Conservation (phyloP, 2,888 invertebrate genomes). For the Anthoptus insignis region DNA sequence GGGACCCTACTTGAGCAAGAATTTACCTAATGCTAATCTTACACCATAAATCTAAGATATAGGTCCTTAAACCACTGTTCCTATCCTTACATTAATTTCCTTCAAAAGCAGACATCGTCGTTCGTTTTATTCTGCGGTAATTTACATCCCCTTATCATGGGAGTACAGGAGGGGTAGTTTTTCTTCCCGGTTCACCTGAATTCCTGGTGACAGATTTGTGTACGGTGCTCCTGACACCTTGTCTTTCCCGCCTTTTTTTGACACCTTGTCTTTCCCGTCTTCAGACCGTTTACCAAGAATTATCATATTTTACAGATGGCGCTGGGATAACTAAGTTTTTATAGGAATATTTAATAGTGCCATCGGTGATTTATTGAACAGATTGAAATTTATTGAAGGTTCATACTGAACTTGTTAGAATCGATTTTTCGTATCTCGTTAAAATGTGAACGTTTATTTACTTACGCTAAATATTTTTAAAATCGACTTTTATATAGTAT, state of each 20-base stretch:
- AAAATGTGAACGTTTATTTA: too few relatives aligned
- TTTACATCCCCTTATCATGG: slow-evolving; percentile 81
- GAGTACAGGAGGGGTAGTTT: slow-evolving; percentile 63
- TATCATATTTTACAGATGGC: slow-evolving; percentile 60
- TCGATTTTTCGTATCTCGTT: too few relatives aligned
- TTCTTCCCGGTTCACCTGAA: slow-evolving; percentile 35
- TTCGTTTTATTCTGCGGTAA: slow-evolving; percentile 73
- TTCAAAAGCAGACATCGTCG: slow-evolving; percentile 64
- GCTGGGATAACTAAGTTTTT: slow-evolving; percentile 15
- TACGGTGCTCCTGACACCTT: slow-evolving; percentile 33
- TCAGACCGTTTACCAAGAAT: slow-evolving; percentile 53
- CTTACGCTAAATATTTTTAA: too few relatives aligned
- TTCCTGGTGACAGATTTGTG: slow-evolving; percentile 46
- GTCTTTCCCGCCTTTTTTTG: slow-evolving; percentile 27
- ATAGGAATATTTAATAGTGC: slow-evolving; percentile 5
- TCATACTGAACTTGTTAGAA: too few relatives aligned
- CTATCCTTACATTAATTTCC: slow-evolving; percentile 70
- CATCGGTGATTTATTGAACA: neutral
- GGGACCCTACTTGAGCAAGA: too few relatives aligned
- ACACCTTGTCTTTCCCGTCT: too few relatives aligned
- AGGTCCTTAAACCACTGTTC: slow-evolving; percentile 18
- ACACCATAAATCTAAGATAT: slow-evolving; percentile 28
- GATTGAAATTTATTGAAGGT: too few relatives aligned
- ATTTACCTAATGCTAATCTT: too few relatives aligned
- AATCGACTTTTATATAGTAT: too few relatives aligned